phyloP scores from a whole-genome alignment of 2,797 vertebrate genomes.

The Acanthurus tractus region DNA sequence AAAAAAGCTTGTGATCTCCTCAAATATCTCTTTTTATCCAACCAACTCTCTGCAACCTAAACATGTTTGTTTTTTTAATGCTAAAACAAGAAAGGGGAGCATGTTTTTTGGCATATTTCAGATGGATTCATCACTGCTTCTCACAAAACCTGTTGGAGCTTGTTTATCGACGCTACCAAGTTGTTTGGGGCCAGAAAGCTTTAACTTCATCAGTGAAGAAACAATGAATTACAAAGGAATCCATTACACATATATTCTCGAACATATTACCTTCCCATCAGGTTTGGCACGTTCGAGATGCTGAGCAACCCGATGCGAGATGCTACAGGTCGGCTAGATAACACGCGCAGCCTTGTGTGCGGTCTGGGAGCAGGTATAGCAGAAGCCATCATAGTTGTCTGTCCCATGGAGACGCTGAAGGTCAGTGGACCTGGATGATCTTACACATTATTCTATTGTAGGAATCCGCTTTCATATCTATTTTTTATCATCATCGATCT shows the following conservation, averaged over 20 bases:
- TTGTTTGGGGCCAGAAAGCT: not conserved
- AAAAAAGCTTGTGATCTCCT: not conserved
- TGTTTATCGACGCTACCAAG: not conserved
- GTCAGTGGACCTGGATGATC: constrained; percentile 54
- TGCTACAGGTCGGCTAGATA: constrained; percentile 85
- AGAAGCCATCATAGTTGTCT: constrained; percentile 86
- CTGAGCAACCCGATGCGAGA: constrained; percentile 87
- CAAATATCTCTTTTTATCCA: too few species aligned
- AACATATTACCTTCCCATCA: constrained; percentile 49
- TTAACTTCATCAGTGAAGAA: too few species aligned
- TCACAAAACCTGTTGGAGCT: not conserved
- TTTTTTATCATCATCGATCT: not conserved
- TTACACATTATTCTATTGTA: not conserved
- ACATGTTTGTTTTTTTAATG: too few species aligned
- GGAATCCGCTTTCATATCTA: not conserved
- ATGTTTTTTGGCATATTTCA: not conserved
- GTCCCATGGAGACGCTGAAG: constrained; percentile 89
- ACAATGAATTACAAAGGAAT: not conserved
- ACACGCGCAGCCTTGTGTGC: constrained; percentile 85
- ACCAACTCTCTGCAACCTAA: too few species aligned
- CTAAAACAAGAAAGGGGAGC: not conserved
- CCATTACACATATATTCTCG: not conserved
- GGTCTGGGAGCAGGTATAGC: constrained; percentile 85
- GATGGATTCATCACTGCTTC: not conserved
- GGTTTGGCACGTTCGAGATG: constrained; percentile 88